Evolutionary conservation across 2,888 invertebrate genomes (phyloP).

Genomic region (Monochamus alternatus): DNA sequence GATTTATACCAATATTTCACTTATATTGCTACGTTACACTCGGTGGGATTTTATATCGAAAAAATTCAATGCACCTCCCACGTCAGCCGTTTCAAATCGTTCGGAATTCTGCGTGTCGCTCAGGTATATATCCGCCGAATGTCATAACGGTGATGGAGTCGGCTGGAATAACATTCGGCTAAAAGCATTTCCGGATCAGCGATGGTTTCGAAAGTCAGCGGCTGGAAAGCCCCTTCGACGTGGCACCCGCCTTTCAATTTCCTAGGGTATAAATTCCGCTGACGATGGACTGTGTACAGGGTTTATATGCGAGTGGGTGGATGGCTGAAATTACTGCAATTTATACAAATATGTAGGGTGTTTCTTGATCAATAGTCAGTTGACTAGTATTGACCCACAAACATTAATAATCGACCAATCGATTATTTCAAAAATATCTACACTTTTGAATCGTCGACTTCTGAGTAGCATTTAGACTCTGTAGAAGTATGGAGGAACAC

Average conservation of each 20-base stretch:
- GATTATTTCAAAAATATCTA: no score
- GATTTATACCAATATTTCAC: no score
- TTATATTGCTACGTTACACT: no score
- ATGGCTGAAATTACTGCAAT: neutral
- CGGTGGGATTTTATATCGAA: neutral
- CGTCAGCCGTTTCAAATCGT: conserved; percentile 26
- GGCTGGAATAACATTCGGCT: conserved; percentile 66
- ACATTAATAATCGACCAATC: no score
- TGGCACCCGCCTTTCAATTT: conserved; percentile 63
- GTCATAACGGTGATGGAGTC: conserved; percentile 67
- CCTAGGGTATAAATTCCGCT: conserved; percentile 63
- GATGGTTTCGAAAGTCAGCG: conserved; percentile 47
- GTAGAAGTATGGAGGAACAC: no score
- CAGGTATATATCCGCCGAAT: conserved; percentile 64
- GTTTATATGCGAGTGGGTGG: conserved; percentile 45
- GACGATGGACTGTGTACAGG: conserved; percentile 55
- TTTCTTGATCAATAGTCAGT: no score
- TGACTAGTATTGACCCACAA: no score
- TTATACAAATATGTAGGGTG: no score
- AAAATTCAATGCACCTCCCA: conserved; percentile 13
- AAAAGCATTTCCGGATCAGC: conserved; percentile 69
- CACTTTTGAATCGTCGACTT: no score
- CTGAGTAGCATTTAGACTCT: no score
- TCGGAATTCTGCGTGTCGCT: conserved; percentile 50
- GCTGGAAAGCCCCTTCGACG: conserved; percentile 56